Percentiles rank a stretch among this genome's conserved stretches.
Conservation (phyloP, 2,888 invertebrate genomes). For the Drosophila borealis region DNA sequence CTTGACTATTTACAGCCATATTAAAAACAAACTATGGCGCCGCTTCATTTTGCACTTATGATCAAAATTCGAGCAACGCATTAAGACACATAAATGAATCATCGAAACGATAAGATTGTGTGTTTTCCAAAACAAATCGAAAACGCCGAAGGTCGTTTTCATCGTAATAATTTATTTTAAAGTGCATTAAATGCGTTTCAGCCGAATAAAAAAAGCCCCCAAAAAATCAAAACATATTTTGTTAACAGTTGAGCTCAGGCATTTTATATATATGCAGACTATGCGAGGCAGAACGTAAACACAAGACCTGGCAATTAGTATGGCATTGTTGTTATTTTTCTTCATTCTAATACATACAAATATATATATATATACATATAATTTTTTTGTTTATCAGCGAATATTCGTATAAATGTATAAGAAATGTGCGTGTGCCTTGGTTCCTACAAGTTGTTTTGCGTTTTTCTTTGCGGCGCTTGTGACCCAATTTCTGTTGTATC, state of each 20-base stretch:
- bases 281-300: slow-evolving; percentile 51
- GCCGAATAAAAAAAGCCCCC: neutral
- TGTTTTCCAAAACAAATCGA: slow-evolving; percentile 8
- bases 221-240: slow-evolving; percentile 46
- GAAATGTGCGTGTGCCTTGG: slow-evolving; percentile 18
- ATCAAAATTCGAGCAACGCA: neutral
- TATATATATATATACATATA: no score
- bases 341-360: neutral
- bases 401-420: slow-evolving; percentile 7
- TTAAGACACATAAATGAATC: slow-evolving; percentile 39
- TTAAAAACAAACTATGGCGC: slow-evolving; percentile 9
- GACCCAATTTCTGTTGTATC: slow-evolving; percentile 75
- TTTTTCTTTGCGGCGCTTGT: slow-evolving; percentile 47
- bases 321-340: slow-evolving; percentile 28
- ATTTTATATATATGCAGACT: slow-evolving; percentile 6
- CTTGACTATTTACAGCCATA: slow-evolving; percentile 21
- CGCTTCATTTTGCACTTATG: slow-evolving; percentile 9
- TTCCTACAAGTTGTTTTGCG: slow-evolving; percentile 19
- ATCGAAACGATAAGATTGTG: slow-evolving; percentile 36
- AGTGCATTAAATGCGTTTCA: slow-evolving; percentile 45
- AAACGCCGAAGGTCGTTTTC: slow-evolving; percentile 23
- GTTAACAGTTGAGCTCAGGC: neutral
- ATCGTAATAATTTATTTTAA: slow-evolving; percentile 17
- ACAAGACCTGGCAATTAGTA: slow-evolving; percentile 46
- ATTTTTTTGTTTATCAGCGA: slow-evolving; percentile 47